These are phyloP conservation scores for Alethe diademata DNA, from an alignment of 2,113 vertebrate genomes.

Conservation along the genomic window DNA sequence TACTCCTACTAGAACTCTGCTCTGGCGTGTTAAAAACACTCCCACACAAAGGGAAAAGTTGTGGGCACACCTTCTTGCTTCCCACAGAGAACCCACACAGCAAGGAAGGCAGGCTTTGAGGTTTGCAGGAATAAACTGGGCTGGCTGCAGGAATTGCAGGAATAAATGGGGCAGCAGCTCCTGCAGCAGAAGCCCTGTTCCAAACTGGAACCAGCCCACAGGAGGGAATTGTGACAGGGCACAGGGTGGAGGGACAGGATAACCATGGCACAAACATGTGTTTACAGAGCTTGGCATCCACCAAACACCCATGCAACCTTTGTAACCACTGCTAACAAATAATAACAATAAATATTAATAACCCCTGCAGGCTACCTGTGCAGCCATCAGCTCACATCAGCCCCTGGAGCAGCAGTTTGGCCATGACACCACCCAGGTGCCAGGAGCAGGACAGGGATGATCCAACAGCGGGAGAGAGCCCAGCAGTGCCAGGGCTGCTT, in stretches of 20 bases:
- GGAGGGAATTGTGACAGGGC: not conserved
- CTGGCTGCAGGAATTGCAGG: not conserved
- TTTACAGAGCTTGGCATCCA: not conserved
- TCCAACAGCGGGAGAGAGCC: not conserved
- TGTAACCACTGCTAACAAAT: not conserved
- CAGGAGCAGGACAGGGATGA: not conserved
- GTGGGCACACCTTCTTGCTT: constrained; percentile 25
- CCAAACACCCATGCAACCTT: rapidly evolving
- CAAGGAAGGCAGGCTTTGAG: not conserved
- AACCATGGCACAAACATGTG: rapidly evolving
- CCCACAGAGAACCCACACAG: not conserved
- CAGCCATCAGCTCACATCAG: not conserved
- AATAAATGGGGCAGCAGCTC: not conserved
- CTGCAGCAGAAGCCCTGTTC: not conserved
- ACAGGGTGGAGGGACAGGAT: not conserved
- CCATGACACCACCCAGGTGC: not conserved
- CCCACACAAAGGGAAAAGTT: constrained; percentile 3
- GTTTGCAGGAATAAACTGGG: not conserved
- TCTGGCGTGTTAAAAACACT: not conserved
- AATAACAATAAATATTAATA: not conserved
- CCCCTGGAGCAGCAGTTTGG: not conserved
- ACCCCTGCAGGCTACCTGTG: not conserved
- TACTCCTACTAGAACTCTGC: constrained; percentile 21
- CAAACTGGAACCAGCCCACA: not conserved
- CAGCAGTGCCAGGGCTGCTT: rapidly evolving